Percentiles rank a stretch among this genome's conserved stretches.
These are phyloP conservation scores for Periophthalmus magnuspinnatus DNA, from an alignment of 2,797 vertebrate genomes.

Conservation along the genomic window DNA sequence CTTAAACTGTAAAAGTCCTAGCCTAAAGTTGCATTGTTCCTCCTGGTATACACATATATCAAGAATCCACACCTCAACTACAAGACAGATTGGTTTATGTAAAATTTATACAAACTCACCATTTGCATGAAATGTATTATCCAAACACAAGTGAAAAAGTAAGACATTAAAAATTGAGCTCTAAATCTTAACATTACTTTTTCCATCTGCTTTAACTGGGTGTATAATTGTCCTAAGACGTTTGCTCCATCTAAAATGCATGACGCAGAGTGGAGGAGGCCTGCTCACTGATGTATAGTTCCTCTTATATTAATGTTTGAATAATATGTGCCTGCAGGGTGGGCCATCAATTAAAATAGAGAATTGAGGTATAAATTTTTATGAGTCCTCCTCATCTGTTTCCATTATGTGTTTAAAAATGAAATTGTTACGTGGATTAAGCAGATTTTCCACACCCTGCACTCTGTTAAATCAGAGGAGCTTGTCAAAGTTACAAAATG, in stretches of 20 bases:
- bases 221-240: conserved; percentile 88
- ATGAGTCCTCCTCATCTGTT: conserved; percentile 93
- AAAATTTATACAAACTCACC: conserved; percentile 94
- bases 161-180: conserved; percentile 87
- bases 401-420: conserved; percentile 96
- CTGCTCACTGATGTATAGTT: conserved; percentile 91
- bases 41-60: too few relatives aligned
- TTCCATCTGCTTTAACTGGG: conserved; percentile 92
- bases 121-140: conserved; percentile 97
- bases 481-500: too few relatives aligned
- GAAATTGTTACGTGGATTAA: conserved; percentile 82
- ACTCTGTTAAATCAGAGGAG: conserved; percentile 43
- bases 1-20: too few relatives aligned
- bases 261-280: conserved; percentile 83
- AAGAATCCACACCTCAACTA: conserved; percentile 42
- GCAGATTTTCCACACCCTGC: conserved; percentile 48
- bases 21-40: too few relatives aligned
- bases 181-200: conserved; percentile 80
- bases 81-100: conserved; percentile 88
- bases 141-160: conserved; percentile 86
- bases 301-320: conserved; percentile 98
- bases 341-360: conserved; percentile 91
- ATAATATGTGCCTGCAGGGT: conserved; percentile 96
- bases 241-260: conserved; percentile 85
- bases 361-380: conserved; percentile 97